Percentiles rank a stretch among this genome's conserved stretches.
phyloP scores from a whole-genome alignment of 2,113 vertebrate species.

The Toxostoma redivivum region DNA sequence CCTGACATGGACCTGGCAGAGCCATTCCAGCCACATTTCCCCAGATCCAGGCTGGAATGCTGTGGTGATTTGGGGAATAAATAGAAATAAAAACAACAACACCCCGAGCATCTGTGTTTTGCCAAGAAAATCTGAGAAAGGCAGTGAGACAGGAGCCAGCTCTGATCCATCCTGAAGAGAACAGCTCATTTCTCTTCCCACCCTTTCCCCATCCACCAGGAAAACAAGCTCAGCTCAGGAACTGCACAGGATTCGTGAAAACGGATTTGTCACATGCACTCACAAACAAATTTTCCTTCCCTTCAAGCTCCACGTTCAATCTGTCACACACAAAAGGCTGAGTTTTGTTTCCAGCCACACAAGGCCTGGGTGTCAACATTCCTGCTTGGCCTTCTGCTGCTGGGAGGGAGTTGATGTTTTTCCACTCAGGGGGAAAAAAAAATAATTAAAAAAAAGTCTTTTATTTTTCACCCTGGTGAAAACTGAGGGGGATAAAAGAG shows the following conservation, averaged over 20 bases:
- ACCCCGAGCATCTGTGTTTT: rapidly evolving
- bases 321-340: neutral
- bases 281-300: neutral
- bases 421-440: neutral
- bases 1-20: neutral
- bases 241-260: neutral
- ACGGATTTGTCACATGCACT: neutral
- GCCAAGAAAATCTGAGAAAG: neutral
- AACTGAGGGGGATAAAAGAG: neutral
- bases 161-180: neutral
- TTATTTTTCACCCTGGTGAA: neutral
- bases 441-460: neutral
- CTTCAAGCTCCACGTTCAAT: neutral
- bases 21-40: neutral
- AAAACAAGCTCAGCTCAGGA: neutral
- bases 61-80: neutral
- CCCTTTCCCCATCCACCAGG: neutral
- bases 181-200: neutral
- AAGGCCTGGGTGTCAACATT: neutral
- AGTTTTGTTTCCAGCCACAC: slow-evolving; percentile 3
- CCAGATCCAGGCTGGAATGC: neutral
- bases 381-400: neutral
- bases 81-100: neutral
- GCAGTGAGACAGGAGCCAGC: neutral
- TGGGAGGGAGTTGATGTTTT: neutral